Evolutionary conservation across 1,140 invertebrate species (phyloP), one percentile per base, ranked within the genome.

Genomic region (Sycophila sp.): DNA sequence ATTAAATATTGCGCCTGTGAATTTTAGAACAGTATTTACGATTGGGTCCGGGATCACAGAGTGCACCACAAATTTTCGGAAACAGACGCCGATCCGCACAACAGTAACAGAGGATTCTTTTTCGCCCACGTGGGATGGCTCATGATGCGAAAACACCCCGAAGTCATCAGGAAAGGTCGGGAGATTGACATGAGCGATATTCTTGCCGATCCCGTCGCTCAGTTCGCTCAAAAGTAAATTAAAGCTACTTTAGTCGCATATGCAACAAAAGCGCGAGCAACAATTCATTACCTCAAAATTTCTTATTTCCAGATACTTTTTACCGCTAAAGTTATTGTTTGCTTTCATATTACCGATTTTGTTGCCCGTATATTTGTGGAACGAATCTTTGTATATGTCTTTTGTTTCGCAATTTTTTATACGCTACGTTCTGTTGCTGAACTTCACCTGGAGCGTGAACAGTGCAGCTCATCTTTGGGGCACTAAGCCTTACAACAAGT

Each of bases 71-170:
- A 96, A 81, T 95, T 90, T 85, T 92, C 92, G 0, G 96, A 98
- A 78, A 96, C 95, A 0, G 90, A 94, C 77, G 95, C 94, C 0
- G 96, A 98, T 85, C 96, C 96, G 0, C 95, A 97, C 79, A 94
- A 97, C 79, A 91, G 91, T 6, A 91, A 90, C 42, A 87, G 95
- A n/a, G 96, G 96, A 0, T 96, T 97, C 83, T 97, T 96, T 86
- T 98, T 96, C 83, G 87, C 95, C 0, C 96, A 97, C 77, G 91
- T 97, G 30, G 96, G 96, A 1, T 98, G 96, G 96, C 86, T 97
- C 73, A 90, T 94, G 90, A 88, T 90, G 86, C 88, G 89, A 58
- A 97, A 97, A 83, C 94, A 96, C 83, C 93, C 94, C 0, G 91
- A 95, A 65, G 93, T 97, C 0, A 87, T 91, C 22, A 85, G 82